These are phyloP conservation scores for Melanocharis versteri DNA, from an alignment of 2,113 vertebrate genomes.

Conservation along the genomic window DNA sequence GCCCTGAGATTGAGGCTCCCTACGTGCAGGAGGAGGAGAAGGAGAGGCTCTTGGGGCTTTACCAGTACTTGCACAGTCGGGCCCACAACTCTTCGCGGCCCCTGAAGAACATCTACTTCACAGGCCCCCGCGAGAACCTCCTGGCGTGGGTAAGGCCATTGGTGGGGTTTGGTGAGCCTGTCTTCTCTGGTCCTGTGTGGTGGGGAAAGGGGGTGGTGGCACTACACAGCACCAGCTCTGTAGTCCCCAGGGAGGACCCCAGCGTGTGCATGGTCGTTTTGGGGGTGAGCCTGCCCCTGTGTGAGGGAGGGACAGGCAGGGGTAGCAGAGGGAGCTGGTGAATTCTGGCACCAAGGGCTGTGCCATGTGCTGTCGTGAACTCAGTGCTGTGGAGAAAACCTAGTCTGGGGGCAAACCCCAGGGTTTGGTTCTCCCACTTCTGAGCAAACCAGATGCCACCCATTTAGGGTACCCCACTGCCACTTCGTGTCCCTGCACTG, in stretches of 20 bases:
- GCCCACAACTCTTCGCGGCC: slow-evolving; percentile 90
- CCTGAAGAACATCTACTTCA: slow-evolving; percentile 88
- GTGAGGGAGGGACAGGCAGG: not conserved
- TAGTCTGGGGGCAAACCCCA: not conserved
- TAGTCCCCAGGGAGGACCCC: not conserved
- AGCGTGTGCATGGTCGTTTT: not conserved
- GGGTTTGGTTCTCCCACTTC: not conserved
- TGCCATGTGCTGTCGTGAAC: fast-evolving
- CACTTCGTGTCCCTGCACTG: not conserved
- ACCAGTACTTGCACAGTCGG: slow-evolving; percentile 92
- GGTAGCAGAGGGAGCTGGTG: not conserved
- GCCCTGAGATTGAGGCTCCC: slow-evolving; percentile 87
- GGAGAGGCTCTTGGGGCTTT: slow-evolving; percentile 87
- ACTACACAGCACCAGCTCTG: not conserved
- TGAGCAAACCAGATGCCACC: not conserved
- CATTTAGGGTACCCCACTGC: not conserved
- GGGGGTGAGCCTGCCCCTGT: not conserved
- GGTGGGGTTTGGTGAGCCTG: not conserved
- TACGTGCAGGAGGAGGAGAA: slow-evolving; percentile 86
- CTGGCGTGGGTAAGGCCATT: slow-evolving; percentile 84
- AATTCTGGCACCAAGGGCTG: fast-evolving
- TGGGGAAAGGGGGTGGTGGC: not conserved
- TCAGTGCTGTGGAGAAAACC: not conserved
- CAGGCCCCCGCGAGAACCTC: slow-evolving; percentile 87
- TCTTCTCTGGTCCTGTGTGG: fast-evolving